Percentiles rank a stretch among this genome's conserved stretches.
phyloP scores from a whole-genome alignment of 2,888 invertebrate species.

The Girardia tigrina region DNA sequence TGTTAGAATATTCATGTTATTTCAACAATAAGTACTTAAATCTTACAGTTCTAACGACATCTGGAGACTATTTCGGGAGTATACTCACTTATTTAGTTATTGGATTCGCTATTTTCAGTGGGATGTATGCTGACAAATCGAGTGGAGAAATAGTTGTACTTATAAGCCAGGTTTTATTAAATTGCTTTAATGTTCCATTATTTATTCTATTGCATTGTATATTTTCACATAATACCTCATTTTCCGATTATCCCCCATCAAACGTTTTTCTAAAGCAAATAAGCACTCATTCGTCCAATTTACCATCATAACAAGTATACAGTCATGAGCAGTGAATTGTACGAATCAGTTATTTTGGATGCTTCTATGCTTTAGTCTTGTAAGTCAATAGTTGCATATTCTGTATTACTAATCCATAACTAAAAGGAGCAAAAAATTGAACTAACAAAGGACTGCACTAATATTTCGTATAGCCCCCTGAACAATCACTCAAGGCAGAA shows the following conservation, averaged over 20 bases:
- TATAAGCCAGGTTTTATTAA: constrained; percentile 31
- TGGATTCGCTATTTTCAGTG: constrained; percentile 19
- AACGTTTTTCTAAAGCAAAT: neutral
- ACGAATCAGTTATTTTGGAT: no score
- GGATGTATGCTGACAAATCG: constrained; percentile 5
- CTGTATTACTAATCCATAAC: no score
- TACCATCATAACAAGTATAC: neutral
- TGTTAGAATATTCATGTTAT: neutral
- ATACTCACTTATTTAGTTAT: constrained; percentile 29
- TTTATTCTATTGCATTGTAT: no score
- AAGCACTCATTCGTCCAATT: neutral
- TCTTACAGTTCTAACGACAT: constrained; percentile 20
- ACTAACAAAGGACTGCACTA: no score
- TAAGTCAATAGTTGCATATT: no score
- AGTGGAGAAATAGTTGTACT: constrained; percentile 21
- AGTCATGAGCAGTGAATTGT: neutral
- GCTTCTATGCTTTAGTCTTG: no score
- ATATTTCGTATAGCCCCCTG: no score
- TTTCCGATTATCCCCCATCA: no score
- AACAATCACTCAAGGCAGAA: no score
- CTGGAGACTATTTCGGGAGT: constrained; percentile 28
- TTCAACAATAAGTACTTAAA: neutral
- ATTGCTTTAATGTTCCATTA: no score
- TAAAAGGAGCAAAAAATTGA: no score
- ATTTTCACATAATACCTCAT: no score